Evolutionary conservation across 2,113 vertebrate species (phyloP).

Genomic region (Alligator mississippiensis): DNA sequence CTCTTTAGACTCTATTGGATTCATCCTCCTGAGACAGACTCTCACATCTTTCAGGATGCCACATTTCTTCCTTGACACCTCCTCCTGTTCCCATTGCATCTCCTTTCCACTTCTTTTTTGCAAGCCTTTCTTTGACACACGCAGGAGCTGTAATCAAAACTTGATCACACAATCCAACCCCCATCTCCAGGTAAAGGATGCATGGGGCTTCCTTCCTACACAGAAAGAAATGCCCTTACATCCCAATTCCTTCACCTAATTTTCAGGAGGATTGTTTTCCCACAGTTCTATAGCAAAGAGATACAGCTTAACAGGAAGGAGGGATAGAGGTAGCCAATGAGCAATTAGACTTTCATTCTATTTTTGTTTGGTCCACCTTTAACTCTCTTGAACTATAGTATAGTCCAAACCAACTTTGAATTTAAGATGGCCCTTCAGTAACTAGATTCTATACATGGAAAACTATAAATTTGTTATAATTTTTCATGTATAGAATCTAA

Average conservation of each 20-base stretch:
- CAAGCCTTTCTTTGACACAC: no score
- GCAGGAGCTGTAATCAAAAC: slow-evolving; percentile 25
- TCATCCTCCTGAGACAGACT: slow-evolving; percentile 9
- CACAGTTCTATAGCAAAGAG: not conserved
- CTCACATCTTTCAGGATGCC: slow-evolving; percentile 1
- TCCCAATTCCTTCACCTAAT: not conserved
- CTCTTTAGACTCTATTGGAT: not conserved
- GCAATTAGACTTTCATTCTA: not conserved
- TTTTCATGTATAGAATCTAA: no score
- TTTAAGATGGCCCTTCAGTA: no score
- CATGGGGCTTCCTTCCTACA: not conserved
- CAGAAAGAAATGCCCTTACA: not conserved
- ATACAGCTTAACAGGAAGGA: not conserved
- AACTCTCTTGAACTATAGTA: not conserved
- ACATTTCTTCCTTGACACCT: not conserved
- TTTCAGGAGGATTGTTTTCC: not conserved
- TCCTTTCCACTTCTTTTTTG: not conserved
- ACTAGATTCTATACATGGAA: no score
- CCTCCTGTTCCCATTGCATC: rapidly evolving
- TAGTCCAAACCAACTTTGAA: no score
- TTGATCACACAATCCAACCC: not conserved
- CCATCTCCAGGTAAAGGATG: not conserved
- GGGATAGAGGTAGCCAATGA: not conserved
- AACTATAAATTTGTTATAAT: no score
- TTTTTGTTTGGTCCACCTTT: not conserved